phyloP scores from a whole-genome alignment of 1,140 invertebrate genomes.

The Odontomachus brunneus region DNA sequence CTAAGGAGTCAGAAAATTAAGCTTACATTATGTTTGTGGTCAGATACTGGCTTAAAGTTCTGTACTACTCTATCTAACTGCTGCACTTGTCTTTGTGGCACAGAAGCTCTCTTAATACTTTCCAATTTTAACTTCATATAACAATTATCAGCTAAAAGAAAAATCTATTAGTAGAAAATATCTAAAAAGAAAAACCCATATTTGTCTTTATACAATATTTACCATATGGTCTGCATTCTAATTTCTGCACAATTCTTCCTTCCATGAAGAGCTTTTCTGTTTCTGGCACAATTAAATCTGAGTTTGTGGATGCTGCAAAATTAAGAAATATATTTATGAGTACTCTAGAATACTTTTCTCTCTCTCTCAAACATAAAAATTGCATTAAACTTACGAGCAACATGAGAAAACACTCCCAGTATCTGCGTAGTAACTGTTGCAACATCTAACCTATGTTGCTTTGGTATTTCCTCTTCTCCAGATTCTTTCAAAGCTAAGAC shows the following conservation, averaged over 20 bases:
- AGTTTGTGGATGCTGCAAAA: constrained; percentile 85
- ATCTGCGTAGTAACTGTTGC: constrained; percentile 95
- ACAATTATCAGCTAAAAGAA: constrained; percentile 88
- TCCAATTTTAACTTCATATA: constrained; percentile 96
- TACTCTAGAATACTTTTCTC: too few relatives aligned
- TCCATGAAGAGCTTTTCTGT: constrained; percentile 95
- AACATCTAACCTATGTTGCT: constrained; percentile 95
- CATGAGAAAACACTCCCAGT: constrained; percentile 95
- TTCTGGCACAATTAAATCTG: constrained; percentile 90
- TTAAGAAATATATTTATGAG: constrained; percentile 60
- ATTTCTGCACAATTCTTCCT: constrained; percentile 96
- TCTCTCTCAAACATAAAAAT: constrained; percentile 30
- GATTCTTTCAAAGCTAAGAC: constrained; percentile 90
- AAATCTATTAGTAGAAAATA: constrained; percentile 25
- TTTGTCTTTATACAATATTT: constrained; percentile 65
- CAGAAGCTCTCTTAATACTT: constrained; percentile 93
- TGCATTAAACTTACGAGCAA: constrained; percentile 87
- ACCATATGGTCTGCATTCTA: constrained; percentile 96
- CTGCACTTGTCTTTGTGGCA: constrained; percentile 91
- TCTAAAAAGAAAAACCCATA: constrained; percentile 10
- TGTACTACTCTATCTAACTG: constrained; percentile 93
- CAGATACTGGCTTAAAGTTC: constrained; percentile 94
- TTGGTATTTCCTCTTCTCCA: constrained; percentile 91
- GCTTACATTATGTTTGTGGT: constrained; percentile 95
- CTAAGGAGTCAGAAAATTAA: constrained; percentile 43